A percentile compares a stretch with the other conserved stretches of the same genome.
phyloP scores from a whole-genome alignment of 2,113 vertebrate genomes.

The Forbesichthys agassizii region DNA sequence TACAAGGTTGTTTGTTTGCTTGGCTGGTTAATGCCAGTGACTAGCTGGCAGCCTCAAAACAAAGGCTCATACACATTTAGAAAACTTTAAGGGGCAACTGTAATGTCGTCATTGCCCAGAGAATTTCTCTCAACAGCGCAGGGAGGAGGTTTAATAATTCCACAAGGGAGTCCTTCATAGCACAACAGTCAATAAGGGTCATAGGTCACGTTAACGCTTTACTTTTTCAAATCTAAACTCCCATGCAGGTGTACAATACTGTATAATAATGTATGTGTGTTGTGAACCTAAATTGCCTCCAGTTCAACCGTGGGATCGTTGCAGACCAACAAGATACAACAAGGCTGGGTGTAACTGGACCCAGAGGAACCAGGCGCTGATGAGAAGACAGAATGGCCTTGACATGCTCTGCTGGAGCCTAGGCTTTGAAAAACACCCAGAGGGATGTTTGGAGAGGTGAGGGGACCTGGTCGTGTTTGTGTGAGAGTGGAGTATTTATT shows the following conservation, averaged over 20 bases:
- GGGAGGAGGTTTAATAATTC: background rate
- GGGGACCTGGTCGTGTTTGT: slow-evolving; percentile 22
- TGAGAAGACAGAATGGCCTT: slow-evolving; percentile 17
- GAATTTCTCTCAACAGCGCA: background rate
- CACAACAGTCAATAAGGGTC: background rate
- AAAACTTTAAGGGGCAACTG: background rate
- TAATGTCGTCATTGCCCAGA: background rate
- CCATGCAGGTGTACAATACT: too few species aligned
- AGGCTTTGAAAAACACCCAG: slow-evolving; percentile 17
- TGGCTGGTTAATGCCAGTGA: slow-evolving; percentile 54
- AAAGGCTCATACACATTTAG: slow-evolving; percentile 54
- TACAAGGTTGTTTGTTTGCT: slow-evolving; percentile 40
- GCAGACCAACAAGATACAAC: background rate
- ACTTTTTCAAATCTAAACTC: too few species aligned
- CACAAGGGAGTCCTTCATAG: background rate
- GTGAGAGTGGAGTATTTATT: slow-evolving; percentile 5
- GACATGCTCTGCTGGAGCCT: slow-evolving; percentile 33
- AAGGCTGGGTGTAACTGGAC: slow-evolving; percentile 18
- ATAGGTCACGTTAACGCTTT: background rate
- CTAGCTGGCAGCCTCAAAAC: slow-evolving; percentile 54
- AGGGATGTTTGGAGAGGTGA: slow-evolving; percentile 31
- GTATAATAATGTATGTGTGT: too few species aligned
- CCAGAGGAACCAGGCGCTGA: slow-evolving; percentile 11
- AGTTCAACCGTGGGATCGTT: background rate
- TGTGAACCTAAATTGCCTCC: too few species aligned